Evolutionary conservation across 64 coral and sea anemone genomes (phyloP).

Genomic region (Acropora yongei): DNA sequence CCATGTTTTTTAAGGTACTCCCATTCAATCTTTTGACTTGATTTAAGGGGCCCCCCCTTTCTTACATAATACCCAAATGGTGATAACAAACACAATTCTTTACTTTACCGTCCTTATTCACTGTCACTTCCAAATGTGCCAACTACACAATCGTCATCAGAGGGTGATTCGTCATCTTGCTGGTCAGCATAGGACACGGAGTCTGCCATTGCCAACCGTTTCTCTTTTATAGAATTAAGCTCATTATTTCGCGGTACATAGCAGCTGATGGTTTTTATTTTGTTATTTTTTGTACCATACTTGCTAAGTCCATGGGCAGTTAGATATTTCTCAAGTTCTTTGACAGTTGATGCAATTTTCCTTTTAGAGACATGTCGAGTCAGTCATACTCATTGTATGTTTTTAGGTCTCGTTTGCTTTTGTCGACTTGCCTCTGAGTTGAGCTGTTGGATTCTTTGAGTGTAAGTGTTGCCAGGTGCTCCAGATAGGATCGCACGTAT

Average conservation of each 20-base stretch:
- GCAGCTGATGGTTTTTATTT: neutral
- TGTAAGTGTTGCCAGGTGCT: neutral
- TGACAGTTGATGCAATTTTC: neutral
- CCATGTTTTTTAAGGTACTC: too few species aligned
- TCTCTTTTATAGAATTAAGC: neutral
- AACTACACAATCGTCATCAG: too few species aligned
- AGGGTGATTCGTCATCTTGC: slow-evolving; percentile 3
- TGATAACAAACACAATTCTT: neutral
- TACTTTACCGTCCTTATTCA: too few species aligned
- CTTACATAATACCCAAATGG: neutral
- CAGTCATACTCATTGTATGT: too few species aligned
- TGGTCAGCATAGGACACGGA: neutral
- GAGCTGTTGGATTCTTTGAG: neutral
- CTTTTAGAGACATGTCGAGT: too few species aligned
- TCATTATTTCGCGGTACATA: neutral
- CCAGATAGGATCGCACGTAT: neutral
- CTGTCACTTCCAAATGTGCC: too few species aligned
- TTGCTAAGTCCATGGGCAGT: neutral
- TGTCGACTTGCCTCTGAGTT: too few species aligned
- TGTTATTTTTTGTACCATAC: neutral
- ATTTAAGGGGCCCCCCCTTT: neutral
- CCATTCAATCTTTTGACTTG: too few species aligned
- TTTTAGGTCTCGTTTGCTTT: too few species aligned
- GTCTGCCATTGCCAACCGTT: too few species aligned
- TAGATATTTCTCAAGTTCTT: neutral